phyloP scores from a whole-genome alignment of 2,888 invertebrate species.

The Adineta ricciae region DNA sequence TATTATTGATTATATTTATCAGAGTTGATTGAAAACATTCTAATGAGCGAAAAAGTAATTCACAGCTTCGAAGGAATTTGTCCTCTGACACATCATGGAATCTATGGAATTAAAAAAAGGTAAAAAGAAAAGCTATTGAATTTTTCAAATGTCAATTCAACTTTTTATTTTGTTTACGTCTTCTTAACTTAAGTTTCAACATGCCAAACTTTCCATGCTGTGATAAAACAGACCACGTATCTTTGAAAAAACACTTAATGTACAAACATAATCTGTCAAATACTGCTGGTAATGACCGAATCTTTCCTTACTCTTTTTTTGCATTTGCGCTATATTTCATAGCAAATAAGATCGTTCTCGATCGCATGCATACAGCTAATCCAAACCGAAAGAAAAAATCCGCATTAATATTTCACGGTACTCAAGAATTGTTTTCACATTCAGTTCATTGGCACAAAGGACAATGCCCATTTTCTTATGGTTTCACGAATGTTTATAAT shows the following conservation, averaged over 20 bases:
- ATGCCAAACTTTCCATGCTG: not conserved
- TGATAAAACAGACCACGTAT: not conserved
- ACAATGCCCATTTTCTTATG: constrained; percentile 8
- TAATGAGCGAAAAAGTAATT: constrained; percentile 18
- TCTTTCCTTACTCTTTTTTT: too few relatives aligned
- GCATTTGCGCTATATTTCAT: not conserved
- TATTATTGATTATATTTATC: not conserved
- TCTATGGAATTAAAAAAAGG: constrained; percentile 1
- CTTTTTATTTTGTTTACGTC: too few relatives aligned
- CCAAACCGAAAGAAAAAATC: not conserved
- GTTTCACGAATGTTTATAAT: constrained; percentile 8
- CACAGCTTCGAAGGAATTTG: not conserved
- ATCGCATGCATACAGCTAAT: not conserved
- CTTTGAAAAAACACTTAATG: not conserved
- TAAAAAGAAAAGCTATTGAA: not conserved
- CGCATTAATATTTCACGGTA: not conserved
- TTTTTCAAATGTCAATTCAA: not conserved
- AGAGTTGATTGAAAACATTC: not conserved
- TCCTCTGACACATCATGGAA: not conserved
- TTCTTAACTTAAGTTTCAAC: not conserved
- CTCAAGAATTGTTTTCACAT: constrained; percentile 6
- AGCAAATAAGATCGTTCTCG: not conserved
- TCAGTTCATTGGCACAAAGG: constrained; percentile 16
- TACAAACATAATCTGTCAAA: constrained; percentile 6
- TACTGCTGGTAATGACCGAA: not conserved